Conservation (phyloP, 2,797 vertebrate genomes). For the Microctenopoma lineatum region DNA sequence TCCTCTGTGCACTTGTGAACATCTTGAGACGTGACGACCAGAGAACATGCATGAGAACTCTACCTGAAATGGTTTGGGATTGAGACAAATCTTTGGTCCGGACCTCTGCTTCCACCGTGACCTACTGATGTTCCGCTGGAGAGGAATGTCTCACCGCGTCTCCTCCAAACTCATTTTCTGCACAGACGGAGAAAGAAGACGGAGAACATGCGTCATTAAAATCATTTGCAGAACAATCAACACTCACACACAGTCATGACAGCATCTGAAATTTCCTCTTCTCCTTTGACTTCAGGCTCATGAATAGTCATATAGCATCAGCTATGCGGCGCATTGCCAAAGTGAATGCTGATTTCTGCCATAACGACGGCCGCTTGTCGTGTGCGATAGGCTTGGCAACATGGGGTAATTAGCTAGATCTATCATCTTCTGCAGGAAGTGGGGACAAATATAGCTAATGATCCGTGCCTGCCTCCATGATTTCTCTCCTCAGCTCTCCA, state of each 20-base stretch:
- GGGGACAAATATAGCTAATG: slow-evolving; percentile 84
- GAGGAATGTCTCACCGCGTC: slow-evolving; percentile 84
- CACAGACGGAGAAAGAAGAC: slow-evolving; percentile 62
- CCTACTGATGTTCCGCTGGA: slow-evolving; percentile 75
- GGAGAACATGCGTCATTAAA: slow-evolving; percentile 68
- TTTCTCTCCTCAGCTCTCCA: slow-evolving; percentile 76
- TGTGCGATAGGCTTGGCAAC: slow-evolving; percentile 77
- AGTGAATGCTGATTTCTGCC: slow-evolving; percentile 69
- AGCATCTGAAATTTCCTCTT: slow-evolving; percentile 59
- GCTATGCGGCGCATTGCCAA: slow-evolving; percentile 59
- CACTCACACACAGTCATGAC: slow-evolving; percentile 49
- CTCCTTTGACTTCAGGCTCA: slow-evolving; percentile 65
- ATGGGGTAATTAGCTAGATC: slow-evolving; percentile 83
- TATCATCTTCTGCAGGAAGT: slow-evolving; percentile 85
- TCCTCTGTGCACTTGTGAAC: not conserved
- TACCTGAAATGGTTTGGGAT: slow-evolving; percentile 88
- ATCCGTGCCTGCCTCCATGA: slow-evolving; percentile 81
- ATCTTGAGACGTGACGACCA: not conserved
- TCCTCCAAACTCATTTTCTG: slow-evolving; percentile 91
- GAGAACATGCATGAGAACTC: slow-evolving; percentile 25
- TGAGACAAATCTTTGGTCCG: slow-evolving; percentile 85
- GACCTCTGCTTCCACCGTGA: slow-evolving; percentile 80
- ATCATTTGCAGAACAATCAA: slow-evolving; percentile 72
- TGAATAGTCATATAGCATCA: slow-evolving; percentile 79
- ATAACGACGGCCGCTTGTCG: slow-evolving; percentile 73